phyloP scores from a whole-genome alignment of 2,797 vertebrate genomes.

The Garrulus glandarius region DNA sequence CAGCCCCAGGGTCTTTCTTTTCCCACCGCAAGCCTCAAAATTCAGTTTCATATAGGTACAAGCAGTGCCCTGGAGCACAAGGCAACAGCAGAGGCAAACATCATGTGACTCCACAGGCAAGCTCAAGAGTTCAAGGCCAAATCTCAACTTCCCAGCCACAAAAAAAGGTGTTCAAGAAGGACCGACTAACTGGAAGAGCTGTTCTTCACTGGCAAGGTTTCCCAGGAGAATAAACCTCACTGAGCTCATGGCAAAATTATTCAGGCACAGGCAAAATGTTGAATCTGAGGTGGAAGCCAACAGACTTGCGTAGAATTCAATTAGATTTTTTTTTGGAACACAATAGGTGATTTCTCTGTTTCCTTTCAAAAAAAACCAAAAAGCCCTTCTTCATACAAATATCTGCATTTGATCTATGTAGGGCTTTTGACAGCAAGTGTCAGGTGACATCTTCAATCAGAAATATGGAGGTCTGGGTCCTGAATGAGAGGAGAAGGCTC shows the following conservation, averaged over 20 bases:
- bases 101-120: rapidly evolving
- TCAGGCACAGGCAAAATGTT: neutral
- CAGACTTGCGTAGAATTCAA: neutral
- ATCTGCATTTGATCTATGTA: neutral
- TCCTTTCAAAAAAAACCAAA: neutral
- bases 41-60: neutral
- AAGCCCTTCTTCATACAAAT: neutral
- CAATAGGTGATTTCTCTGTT: neutral
- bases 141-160: neutral
- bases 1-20: neutral
- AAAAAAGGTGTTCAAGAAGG: neutral
- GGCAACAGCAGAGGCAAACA: neutral
- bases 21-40: neutral
- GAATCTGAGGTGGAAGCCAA: neutral
- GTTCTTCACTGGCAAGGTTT: neutral
- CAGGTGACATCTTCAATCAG: neutral
- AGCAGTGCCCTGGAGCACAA: neutral
- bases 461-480: neutral
- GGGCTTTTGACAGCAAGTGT: neutral
- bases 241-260: neutral
- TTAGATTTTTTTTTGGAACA: neutral
- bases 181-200: neutral
- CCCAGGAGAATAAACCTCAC: neutral
- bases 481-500: neutral
- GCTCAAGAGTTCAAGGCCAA: neutral